Conservation (phyloP, 2,888 invertebrate genomes). For the Ptychoptera contaminata region DNA sequence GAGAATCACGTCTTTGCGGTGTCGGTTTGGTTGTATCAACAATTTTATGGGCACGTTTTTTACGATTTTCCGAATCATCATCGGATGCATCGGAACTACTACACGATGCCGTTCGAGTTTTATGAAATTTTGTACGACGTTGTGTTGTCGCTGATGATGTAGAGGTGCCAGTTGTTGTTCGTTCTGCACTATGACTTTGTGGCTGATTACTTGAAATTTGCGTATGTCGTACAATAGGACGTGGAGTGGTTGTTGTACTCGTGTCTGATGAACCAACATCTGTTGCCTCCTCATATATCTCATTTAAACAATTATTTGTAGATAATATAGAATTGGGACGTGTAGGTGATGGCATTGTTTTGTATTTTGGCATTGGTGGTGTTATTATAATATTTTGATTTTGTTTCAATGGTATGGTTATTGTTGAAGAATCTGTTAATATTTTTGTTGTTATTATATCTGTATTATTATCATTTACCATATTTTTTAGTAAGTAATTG, state of each 20-base stretch:
- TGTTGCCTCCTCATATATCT: slow-evolving; percentile 48
- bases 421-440: slow-evolving; percentile 37
- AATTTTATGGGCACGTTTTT: slow-evolving; percentile 62
- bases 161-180: slow-evolving; percentile 17
- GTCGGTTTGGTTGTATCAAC: slow-evolving; percentile 42
- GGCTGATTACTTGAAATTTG: slow-evolving; percentile 10
- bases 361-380: slow-evolving; percentile 33
- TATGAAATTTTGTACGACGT: slow-evolving; percentile 50
- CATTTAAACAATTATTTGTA: slow-evolving; percentile 36
- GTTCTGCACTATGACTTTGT: slow-evolving; percentile 2
- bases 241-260: slow-evolving; percentile 14
- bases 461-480: slow-evolving; percentile 25
- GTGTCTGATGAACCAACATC: slow-evolving; percentile 23
- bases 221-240: slow-evolving; percentile 16
- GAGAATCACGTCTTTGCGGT: slow-evolving; percentile 54
- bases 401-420: slow-evolving; percentile 35
- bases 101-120: slow-evolving; percentile 70
- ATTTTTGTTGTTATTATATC: slow-evolving; percentile 11
- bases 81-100: slow-evolving; percentile 91
- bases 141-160: slow-evolving; percentile 31
- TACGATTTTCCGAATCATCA: slow-evolving; percentile 65
- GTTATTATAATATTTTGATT: slow-evolving; percentile 18
- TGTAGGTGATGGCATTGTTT: slow-evolving; percentile 42
- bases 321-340: slow-evolving; percentile 18
- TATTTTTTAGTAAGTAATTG: slow-evolving; percentile 13